Evolutionary conservation across 2,113 vertebrate species (phyloP), one percentile per base, ranked within the genome.

Genomic region (Toxotes jaculatrix): DNA sequence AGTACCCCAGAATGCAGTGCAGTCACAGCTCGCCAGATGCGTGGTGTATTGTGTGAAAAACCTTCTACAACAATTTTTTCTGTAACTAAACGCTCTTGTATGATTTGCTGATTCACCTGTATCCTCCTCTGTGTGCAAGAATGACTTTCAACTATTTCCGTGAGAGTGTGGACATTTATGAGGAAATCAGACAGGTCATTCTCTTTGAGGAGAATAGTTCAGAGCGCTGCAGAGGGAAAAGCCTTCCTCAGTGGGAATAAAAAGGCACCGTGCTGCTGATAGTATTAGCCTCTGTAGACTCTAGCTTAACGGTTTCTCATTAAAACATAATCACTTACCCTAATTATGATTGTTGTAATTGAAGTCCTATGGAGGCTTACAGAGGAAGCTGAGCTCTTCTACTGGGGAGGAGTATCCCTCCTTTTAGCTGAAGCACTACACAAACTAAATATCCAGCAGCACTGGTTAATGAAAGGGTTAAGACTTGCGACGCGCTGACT

Each of bases 251-350:
- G 61, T 74, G 62, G 63, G 87, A 79, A 65, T 66, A 59, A 74
- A 27, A 27, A 45, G 34, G 19, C 60, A 4, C 56, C 38, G 57
- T 55, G 21, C 74, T 65, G 71, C 51, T 59, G 49, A 74, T 34
- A 60, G 42, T 65, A 82, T 87, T 83, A 77, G 16, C 49, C 45
- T 72, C 63, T 49, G 47, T 53, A 73, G 63, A 82, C 64, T 43
- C 51, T 42, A 79, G 79, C 80, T 62, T 65, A 83, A 86, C 32
- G 0, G 63, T 49, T 70, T 74, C 65, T 85, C 76, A 64, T 86
- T 90, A 84, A 84, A 72, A 79, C 47, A 4, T 43, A 73, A 86
- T 86, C 65, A 71, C 80, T 77, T 51, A 60, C 32, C 73, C 36
- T 68, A 65, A 62, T 84, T 80, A 72, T 78, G 51, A 86, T 71